phyloP scores from a whole-genome alignment of 2,888 invertebrate genomes.

The Amphiduros pacificus region DNA sequence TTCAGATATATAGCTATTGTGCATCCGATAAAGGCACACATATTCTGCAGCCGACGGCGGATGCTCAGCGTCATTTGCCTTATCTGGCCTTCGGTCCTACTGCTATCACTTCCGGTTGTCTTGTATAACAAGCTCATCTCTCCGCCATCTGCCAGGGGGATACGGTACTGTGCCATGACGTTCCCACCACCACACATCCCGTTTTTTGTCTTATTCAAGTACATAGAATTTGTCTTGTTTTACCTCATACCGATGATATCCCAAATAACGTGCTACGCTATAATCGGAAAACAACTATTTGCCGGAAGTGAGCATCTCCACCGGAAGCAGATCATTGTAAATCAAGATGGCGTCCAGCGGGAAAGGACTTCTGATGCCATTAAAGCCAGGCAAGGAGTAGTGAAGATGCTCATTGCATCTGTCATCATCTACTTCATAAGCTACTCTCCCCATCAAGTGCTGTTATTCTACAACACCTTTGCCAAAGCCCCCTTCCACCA shows the following conservation, averaged over 20 bases:
- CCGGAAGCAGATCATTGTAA: constrained; percentile 14
- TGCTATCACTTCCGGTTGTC: constrained; percentile 51
- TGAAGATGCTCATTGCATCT: constrained; percentile 62
- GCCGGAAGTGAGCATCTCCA: constrained; percentile 46
- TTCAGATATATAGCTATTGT: constrained; percentile 60
- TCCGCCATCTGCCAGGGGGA: constrained; percentile 18
- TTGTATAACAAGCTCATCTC: constrained; percentile 48
- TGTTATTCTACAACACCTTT: constrained; percentile 52
- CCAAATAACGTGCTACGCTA: constrained; percentile 55
- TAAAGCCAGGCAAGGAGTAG: constrained; percentile 57
- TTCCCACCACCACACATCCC: constrained; percentile 41
- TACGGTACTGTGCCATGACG: constrained; percentile 47
- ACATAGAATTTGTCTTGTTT: constrained; percentile 53
- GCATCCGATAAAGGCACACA: constrained; percentile 59
- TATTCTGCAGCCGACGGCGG: constrained; percentile 54
- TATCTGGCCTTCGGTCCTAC: constrained; percentile 55
- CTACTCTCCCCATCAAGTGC: constrained; percentile 61
- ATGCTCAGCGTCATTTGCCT: constrained; percentile 50
- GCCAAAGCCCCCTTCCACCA: constrained; percentile 45
- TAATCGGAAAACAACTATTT: constrained; percentile 55
- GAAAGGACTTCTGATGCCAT: constrained; percentile 44
- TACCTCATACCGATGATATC: constrained; percentile 55
- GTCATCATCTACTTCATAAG: constrained; percentile 61
- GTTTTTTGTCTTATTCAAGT: constrained; percentile 48
- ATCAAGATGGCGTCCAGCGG: constrained; percentile 13